Conservation (phyloP, 2,113 vertebrate genomes). For the Heliornis fulica region DNA sequence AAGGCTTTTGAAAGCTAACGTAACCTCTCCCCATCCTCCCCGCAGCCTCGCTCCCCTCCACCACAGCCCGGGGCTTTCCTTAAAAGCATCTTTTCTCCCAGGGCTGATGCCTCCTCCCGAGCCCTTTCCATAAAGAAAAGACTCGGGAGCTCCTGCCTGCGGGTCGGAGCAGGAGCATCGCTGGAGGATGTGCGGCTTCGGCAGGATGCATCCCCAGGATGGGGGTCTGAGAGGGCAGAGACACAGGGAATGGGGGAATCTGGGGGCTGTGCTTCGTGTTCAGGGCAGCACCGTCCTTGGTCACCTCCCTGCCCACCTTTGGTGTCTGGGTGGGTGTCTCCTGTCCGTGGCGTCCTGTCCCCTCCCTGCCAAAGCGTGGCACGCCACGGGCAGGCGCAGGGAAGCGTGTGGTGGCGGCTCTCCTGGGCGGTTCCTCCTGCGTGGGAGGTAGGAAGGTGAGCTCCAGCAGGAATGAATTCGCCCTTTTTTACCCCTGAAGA, state of each 20-base stretch:
- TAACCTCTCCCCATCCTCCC: neutral
- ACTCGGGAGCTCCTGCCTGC: neutral
- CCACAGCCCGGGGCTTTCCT: neutral
- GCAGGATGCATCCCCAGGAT: no score
- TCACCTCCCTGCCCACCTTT: neutral
- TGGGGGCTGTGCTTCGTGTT: neutral
- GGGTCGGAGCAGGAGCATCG: neutral
- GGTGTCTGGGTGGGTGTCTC: neutral
- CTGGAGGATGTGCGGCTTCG: accelerated
- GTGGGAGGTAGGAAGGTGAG: neutral
- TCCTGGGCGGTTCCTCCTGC: neutral
- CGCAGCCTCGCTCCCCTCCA: neutral
- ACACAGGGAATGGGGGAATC: neutral
- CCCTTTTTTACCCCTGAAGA: neutral
- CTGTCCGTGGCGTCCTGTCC: neutral
- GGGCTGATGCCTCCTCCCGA: neutral
- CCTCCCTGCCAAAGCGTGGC: neutral
- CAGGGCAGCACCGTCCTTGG: neutral
- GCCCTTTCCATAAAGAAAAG: neutral
- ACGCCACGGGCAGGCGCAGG: accelerated
- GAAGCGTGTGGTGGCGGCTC: accelerated
- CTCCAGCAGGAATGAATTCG: neutral
- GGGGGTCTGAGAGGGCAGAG: no score
- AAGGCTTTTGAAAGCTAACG: neutral
- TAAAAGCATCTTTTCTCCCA: neutral